A percentile compares a stretch with the other conserved stretches of the same genome.
phyloP scores from a whole-genome alignment of 1,140 invertebrate genomes.

The Zaprionus camerounensis region DNA sequence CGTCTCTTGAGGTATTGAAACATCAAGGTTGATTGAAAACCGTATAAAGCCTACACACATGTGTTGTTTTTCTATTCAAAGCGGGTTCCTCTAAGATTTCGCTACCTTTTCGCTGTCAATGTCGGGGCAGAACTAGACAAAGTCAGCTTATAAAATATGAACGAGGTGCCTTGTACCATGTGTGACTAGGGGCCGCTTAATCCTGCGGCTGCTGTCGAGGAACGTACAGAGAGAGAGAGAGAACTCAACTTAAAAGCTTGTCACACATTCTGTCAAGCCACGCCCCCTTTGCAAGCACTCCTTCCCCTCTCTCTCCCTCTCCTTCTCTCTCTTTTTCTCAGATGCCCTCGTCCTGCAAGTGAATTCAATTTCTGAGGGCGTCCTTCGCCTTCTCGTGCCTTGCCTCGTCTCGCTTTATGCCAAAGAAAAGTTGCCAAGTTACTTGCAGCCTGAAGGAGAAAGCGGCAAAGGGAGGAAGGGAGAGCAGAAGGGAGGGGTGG shows the following conservation, averaged over 20 bases:
- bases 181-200: constrained; percentile 60
- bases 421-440: constrained; percentile 50
- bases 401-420: constrained; percentile 29
- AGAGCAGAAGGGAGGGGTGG: constrained; percentile 5
- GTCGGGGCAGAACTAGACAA: constrained; percentile 32
- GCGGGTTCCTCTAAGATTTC: constrained; percentile 5
- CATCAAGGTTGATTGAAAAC: too few relatives aligned
- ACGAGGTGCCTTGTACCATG: constrained; percentile 20
- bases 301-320: neutral
- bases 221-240: constrained; percentile 4
- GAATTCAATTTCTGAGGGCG: constrained; percentile 66
- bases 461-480: neutral
- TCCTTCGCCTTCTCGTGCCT: constrained; percentile 48
- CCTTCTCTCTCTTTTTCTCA: neutral
- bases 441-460: constrained; percentile 43
- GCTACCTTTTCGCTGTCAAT: constrained; percentile 24
- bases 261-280: constrained; percentile 61
- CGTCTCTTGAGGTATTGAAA: too few relatives aligned
- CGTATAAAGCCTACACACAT: neutral
- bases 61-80: neutral
- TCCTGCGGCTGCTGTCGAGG: constrained; percentile 65
- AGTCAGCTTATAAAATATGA: constrained; percentile 79
- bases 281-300: neutral
- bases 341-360: constrained; percentile 41
- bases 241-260: constrained; percentile 59